Evolutionary conservation across 2,113 vertebrate genomes (phyloP), one percentile per base, ranked within the genome.

Genomic region (Mionectes macconnelli): DNA sequence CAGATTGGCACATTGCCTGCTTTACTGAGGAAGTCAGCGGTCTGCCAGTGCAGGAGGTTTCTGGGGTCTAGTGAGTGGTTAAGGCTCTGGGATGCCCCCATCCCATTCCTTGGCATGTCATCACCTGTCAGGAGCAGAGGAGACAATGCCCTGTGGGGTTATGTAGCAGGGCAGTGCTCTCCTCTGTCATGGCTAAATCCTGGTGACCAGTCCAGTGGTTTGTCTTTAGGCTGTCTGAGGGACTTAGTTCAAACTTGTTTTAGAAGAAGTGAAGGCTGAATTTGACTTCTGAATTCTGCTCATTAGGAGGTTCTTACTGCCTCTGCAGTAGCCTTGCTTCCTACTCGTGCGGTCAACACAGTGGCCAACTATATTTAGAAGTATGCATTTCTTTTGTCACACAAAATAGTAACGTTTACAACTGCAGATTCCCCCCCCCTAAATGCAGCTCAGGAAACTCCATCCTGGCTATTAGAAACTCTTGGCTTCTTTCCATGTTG

Each of bases 401-500:
- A n/a, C 14, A 86, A 84, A 90, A 90, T 53, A 85, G 53, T 73
- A 45, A 47, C 47, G 37, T 92, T 89, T 73, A 57, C 35, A 87
- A 45, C 28, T 49, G n/a, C 66, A 78, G 31, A 56, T 79, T 81
- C 70, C 1, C 1, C 15, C 7, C 37, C 40, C 8, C 8, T 13
- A 85, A 83, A 73, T 12, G 45, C 45, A 89, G 81, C 49, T 89
- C 53, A 69, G 62, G 25, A 85, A 91, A 76, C 40, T 73, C 82
- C 27, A 30, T 72, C 39, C 47, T 69, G 30, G 39, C 42, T 93
- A 69, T 67, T 70, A 91, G 47, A 85, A 93, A 42, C 39, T 75
- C 60, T 68, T 94, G 94, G 89, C 84, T 57, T 93, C 70, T 83
- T 79, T 91, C 91, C 87, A 55, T 33, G 62, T 87, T 90, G 53